Evolutionary conservation across 1,140 invertebrate genomes (phyloP), one percentile per base, ranked within the genome.

Genomic region (Maniola jurtina): DNA sequence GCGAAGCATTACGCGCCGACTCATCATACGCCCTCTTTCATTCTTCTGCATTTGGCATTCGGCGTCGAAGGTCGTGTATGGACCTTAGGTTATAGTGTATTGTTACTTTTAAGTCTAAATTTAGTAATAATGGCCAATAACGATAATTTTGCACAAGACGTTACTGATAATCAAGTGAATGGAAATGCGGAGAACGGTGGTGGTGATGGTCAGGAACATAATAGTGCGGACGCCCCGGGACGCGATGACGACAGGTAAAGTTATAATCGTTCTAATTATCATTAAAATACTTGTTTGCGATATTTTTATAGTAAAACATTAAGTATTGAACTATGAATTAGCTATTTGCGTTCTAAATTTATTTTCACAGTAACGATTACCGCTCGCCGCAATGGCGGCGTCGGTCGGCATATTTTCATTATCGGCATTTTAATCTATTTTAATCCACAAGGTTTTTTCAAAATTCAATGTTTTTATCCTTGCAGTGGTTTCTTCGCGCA

Each of bases 221-320:
- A 93, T 71, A 93, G 93, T 89, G 92, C 92, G 16, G 93, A 93
- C 84, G 92, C 92, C 61, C 93, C 94, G 42, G 94, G 94, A 82
- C 93, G 94, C 80, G 94, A 94, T 91, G 94, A 95, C 91, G 94
- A 95, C 92, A 94, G 94, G 94, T 95, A 94, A 80, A 69, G 60
- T 47, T 56, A 61, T 36, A 71, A n/a, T 36, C 35, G 68, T 76
- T 80, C 64, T 5, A 62, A 75, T 69, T 56, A 56, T 54, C 5
- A 50, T 54, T 56, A 4, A 40, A n/a, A 52, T 61, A 48, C 52
- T 54, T 71, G 14, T 42, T 59, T 66, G 14, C 38, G 34, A 15
- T n/a, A 61, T 45, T 48, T 13, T 3, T 34, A 33, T 15, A 65
- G 45, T 42, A 45, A 65, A 66, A 59, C 25, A 35, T 47, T 56